Base-by-base conservation (phyloP, 1,140 invertebrate species). In the Bombus picipes region DNA sequence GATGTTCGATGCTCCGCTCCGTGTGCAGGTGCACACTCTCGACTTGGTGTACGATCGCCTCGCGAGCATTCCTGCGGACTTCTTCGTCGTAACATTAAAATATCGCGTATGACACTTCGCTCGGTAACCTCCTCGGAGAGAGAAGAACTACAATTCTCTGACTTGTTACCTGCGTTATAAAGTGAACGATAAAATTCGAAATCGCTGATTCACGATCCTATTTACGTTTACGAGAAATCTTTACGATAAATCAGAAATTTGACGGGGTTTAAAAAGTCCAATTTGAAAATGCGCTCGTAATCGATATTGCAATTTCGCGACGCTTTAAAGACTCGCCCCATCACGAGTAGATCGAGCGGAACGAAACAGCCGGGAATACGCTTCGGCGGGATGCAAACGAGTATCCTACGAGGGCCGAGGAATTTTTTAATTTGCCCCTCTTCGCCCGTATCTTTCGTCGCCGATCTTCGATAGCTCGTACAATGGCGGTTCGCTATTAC, bases 401-500 rank as follows among this genome's bases (percentile, higher is more conserved):
- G 47, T 18, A 22, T 53, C 47, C 18, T 53, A 53, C 47, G 18
- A 53, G 47, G 47, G 18, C 18, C 37, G 66, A 71, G 53, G n/a
- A 34, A 84, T 57, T 71, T 84, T 79, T 59, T 71, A 70, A 32
- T 65, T 62, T 32, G 5, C 25, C 25, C 18, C 8, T 5, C 32
- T 32, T 53, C 18, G 32, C 28, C 1, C 15, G 74, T 39, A 81
- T 72, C 68, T 37, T 18, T 10, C 59, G 34, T 22, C 43, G 18
- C 28, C 78, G 59, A 85, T 81, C 70, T 2, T 1, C 41, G 43
- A 68, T 59, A 62, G 18, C 72, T 65, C 78, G 41, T 78, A 73
- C 79, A 88, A 89, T 83, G 81, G 32, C 79, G 62, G 71, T 18
- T 68, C 18, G 47, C 83, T 77, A 88, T 89, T 88, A 86, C 75